Evolutionary conservation across 1,140 invertebrate species (phyloP), one percentile per base, ranked within the genome.

Genomic region (Teleopsis dalmanni): DNA sequence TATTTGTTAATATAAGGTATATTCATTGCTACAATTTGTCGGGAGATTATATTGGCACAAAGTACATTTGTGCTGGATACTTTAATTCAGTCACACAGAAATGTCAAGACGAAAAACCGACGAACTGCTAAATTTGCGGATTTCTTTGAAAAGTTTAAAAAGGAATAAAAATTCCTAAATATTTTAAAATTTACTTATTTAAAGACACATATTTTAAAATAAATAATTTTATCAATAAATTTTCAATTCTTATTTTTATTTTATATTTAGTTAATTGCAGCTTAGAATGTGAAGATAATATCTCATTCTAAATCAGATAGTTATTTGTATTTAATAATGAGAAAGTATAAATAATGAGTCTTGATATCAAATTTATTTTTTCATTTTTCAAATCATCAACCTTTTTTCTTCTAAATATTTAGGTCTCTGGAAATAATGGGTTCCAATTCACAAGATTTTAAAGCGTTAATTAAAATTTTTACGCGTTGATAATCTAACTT

Each of bases 1-100:
- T 21, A 23, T 47, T 27, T 26, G 21, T 35, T 18, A 18, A 8
- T 33, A 33, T 33, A 21, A 47, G 45, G 34, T 47, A 47, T 18
- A 14, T 47, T 13, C 34, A 36, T 18, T 37, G 45, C 34, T 47
- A 47, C 22, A 13, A 16, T 9, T 27, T 47, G 26, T 47, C 45
- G 6, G 45, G 35, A 9, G 31, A 47, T 36, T 47, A 47, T 47
- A 18, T 47, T 19, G 45, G 45, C 21, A 36, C 23, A 23, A 19
- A 25, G 13, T 47, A 47, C 11, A 33, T 26, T 13, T 47, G 45
- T 16, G 34, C 31, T 16, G 45, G 45, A 13, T 47, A 47, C 18
- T 47, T 47, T 19, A 47, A 47, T 37, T 31, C 21, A 7, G 33
- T 11, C 11, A 37, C 45, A 0, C 18, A 25, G 21, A 36, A 35